Conservation (phyloP, 2,888 invertebrate species). For the Oxytorus armatus region DNA sequence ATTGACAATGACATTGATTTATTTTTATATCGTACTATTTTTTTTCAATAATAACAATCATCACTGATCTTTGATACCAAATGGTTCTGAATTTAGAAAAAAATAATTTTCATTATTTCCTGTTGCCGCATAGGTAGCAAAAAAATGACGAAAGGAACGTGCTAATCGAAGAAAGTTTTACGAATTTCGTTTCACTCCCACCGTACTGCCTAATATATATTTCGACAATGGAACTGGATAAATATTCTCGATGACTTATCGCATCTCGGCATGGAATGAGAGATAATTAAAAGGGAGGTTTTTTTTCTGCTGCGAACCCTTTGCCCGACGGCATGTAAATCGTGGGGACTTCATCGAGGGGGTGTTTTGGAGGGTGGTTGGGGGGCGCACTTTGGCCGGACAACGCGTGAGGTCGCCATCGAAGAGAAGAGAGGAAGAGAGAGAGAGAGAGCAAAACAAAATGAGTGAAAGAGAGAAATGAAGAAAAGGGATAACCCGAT, state of each 20-base stretch:
- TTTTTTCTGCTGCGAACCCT: slow-evolving; percentile 43
- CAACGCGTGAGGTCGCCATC: slow-evolving; percentile 63
- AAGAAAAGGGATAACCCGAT: slow-evolving; percentile 59
- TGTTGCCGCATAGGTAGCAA: not conserved
- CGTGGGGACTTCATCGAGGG: slow-evolving; percentile 45
- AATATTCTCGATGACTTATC: slow-evolving; percentile 67
- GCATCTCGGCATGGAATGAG: slow-evolving; percentile 48
- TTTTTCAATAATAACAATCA: not conserved
- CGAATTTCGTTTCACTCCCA: too few species aligned
- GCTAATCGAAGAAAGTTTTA: too few species aligned
- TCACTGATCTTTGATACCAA: too few species aligned
- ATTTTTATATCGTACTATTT: not conserved
- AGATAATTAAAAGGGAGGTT: slow-evolving; percentile 71
- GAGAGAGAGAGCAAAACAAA: slow-evolving; percentile 29
- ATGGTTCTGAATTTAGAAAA: not conserved
- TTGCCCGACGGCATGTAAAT: slow-evolving; percentile 67
- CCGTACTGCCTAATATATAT: too few species aligned
- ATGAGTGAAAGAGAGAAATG: slow-evolving; percentile 46
- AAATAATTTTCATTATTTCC: not conserved
- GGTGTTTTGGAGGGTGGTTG: slow-evolving; percentile 46
- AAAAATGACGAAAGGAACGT: slow-evolving; percentile 8
- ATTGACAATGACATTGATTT: not conserved
- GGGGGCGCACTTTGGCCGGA: slow-evolving; percentile 55
- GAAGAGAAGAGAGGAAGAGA: slow-evolving; percentile 55
- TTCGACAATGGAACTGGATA: slow-evolving; percentile 12